These are phyloP conservation scores for Cheilosia soror DNA, from an alignment of 2,888 invertebrate genomes.

Conservation along the genomic window DNA sequence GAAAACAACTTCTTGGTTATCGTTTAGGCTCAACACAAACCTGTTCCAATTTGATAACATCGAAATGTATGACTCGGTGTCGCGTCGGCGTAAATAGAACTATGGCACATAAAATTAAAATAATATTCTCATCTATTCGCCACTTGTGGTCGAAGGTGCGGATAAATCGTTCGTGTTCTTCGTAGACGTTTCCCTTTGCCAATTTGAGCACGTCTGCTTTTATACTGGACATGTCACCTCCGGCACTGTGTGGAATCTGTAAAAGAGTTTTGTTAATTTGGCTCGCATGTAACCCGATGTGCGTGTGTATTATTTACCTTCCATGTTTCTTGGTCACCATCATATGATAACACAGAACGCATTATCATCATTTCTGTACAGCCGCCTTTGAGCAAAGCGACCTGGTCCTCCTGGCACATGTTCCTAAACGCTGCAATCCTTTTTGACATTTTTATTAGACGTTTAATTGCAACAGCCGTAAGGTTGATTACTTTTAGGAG, in stretches of 20 bases:
- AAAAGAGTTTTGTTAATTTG: conserved; percentile 42
- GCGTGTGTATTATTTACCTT: conserved; percentile 86
- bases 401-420: conserved; percentile 97
- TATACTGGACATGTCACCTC: conserved; percentile 90
- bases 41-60: conserved; percentile 94
- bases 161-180: conserved; percentile 93
- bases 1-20: background rate
- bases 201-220: conserved; percentile 95
- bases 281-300: background rate
- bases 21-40: conserved; percentile 82
- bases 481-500: conserved; percentile 94
- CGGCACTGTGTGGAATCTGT: conserved; percentile 90
- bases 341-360: conserved; percentile 95
- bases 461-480: conserved; percentile 95
- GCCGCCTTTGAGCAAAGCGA: conserved; percentile 89
- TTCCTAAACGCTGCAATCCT: conserved; percentile 95
- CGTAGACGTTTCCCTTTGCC: conserved; percentile 94
- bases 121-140: conserved; percentile 94
- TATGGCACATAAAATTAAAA: conserved; percentile 95
- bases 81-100: conserved; percentile 94
- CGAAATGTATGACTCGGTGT: conserved; percentile 91
- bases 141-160: conserved; percentile 93
- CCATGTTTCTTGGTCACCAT: conserved; percentile 94
- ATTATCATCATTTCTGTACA: conserved; percentile 98
- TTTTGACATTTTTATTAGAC: conserved; percentile 93